Evolutionary conservation across 2,888 invertebrate species (phyloP).

Genomic region (Pammene aurita): DNA sequence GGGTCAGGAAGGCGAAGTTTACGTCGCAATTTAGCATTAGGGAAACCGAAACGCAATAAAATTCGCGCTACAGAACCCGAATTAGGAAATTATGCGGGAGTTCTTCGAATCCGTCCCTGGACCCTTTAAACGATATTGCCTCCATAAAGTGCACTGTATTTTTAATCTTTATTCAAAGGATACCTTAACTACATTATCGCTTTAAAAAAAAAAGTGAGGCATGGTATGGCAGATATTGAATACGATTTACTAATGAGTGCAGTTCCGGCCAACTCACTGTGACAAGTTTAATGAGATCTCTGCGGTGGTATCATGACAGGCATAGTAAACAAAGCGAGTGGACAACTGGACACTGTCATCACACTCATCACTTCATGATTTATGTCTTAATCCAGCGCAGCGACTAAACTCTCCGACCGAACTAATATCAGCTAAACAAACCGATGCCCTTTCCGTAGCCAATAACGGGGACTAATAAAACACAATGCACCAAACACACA

Average conservation of each 20-base stretch:
- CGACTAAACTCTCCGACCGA: slow-evolving; percentile 11
- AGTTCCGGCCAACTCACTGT: background rate
- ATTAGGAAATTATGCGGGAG: slow-evolving; percentile 73
- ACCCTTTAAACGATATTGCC: slow-evolving; percentile 44
- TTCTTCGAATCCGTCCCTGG: slow-evolving; percentile 48
- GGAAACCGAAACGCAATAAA: slow-evolving; percentile 76
- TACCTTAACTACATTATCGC: background rate
- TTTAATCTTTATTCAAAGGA: slow-evolving; percentile 6
- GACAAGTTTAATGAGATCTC: background rate
- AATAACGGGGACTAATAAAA: slow-evolving; percentile 75
- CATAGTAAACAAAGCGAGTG: slow-evolving; percentile 11
- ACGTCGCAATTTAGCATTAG: slow-evolving; percentile 72
- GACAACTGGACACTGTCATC: too few relatives aligned
- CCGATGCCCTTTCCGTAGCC: slow-evolving; percentile 63
- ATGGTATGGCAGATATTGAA: too few relatives aligned
- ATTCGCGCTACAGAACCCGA: slow-evolving; percentile 64
- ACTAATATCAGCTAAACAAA: slow-evolving; percentile 45
- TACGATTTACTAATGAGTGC: background rate
- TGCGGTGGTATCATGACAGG: background rate
- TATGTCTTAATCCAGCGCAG: slow-evolving; percentile 27
- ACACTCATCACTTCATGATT: slow-evolving; percentile 11
- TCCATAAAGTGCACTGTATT: slow-evolving; percentile 20
- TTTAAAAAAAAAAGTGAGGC: too few relatives aligned
- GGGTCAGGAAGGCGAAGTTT: slow-evolving; percentile 83
- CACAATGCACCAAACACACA: slow-evolving; percentile 69